phyloP scores from a whole-genome alignment of 2,888 invertebrate species.

The Xestia rhomboidea region DNA sequence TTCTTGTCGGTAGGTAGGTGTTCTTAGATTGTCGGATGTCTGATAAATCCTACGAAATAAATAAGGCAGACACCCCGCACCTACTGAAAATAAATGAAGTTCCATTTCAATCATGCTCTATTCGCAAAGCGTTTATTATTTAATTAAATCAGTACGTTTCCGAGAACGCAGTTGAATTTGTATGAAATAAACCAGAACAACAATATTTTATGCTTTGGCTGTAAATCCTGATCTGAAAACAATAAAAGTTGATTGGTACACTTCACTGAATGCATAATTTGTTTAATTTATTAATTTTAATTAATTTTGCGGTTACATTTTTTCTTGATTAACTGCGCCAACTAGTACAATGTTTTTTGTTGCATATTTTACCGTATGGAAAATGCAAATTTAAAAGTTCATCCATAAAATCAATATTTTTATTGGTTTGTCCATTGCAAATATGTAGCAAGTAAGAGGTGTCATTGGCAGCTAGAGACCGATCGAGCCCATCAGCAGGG shows the following conservation, averaged over 20 bases:
- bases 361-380: background rate
- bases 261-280: slow-evolving; percentile 15
- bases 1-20: background rate
- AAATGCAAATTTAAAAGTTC: slow-evolving; percentile 6
- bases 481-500: too few relatives aligned
- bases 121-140: slow-evolving; percentile 8
- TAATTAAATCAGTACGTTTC: slow-evolving; percentile 17
- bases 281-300: slow-evolving; percentile 4
- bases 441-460: background rate
- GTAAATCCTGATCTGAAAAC: slow-evolving; percentile 16
- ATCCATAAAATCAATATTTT: background rate
- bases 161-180: background rate
- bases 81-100: slow-evolving; percentile 11
- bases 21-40: background rate
- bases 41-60: background rate
- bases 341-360: background rate
- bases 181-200: background rate
- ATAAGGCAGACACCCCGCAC: background rate
- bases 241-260: slow-evolving; percentile 25
- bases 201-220: background rate
- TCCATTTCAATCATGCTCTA: slow-evolving; percentile 11
- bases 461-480: background rate
- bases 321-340: background rate
- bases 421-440: slow-evolving; percentile 8
- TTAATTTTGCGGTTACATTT: background rate